phyloP scores from a whole-genome alignment of 2,888 invertebrate genomes.

The Chymomyza amoena region DNA sequence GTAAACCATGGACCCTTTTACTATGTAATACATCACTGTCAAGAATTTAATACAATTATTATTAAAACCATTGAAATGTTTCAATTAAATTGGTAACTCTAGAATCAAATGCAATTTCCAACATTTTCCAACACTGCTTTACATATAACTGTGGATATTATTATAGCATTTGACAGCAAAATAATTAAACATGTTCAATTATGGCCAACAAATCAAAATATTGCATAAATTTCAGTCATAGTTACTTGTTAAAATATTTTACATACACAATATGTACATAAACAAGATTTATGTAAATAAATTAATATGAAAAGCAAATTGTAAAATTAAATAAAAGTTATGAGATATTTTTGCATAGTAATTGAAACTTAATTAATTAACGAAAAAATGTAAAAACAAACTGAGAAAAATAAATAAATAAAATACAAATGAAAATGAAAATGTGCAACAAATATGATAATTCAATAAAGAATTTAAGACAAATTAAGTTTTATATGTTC shows the following conservation, averaged over 20 bases:
- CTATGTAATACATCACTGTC: too few species aligned
- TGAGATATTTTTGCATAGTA: background rate
- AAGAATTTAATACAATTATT: too few species aligned
- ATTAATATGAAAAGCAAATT: background rate
- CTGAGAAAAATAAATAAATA: background rate
- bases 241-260: background rate
- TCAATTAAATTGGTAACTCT: too few species aligned
- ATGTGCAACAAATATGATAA: background rate
- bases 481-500: background rate
- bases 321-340: background rate
- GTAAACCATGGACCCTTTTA: too few species aligned
- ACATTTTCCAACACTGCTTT: background rate
- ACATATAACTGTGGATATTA: background rate
- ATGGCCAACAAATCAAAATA: background rate
- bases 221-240: background rate
- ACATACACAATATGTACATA: slow-evolving; percentile 30
- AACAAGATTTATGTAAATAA: background rate
- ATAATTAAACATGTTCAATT: background rate
- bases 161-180: background rate
- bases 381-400: slow-evolving; percentile 18
- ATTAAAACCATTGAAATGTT: too few species aligned
- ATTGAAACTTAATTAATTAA: background rate
- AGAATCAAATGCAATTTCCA: too few species aligned
- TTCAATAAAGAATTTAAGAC: background rate
- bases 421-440: background rate